Evolutionary conservation across 1,140 invertebrate species (phyloP), one percentile per base, ranked within the genome.

Genomic region (Proctacanthus coquilletti): DNA sequence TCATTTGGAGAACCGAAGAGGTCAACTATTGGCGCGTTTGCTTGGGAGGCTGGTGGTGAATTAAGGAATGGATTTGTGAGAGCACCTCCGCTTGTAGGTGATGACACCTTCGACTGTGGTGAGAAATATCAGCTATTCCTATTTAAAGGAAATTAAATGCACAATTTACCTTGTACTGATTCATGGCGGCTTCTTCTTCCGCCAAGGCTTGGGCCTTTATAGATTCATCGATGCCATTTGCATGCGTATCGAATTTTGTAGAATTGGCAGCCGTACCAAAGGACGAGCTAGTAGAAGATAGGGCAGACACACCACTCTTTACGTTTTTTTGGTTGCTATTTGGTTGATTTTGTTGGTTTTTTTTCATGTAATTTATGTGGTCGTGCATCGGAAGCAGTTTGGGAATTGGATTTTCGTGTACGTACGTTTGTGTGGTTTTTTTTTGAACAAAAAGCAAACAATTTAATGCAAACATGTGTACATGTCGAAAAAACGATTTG

Each of bases 131-230:
- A n/a, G n/a, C n/a, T n/a, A n/a, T n/a, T 13, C 18, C 11, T 21
- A 21, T 31, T n/a, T 19, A 14, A 27, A 23, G 39, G 18, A 21
- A 36, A 36, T 19, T 13, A 34, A 17, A 32, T 17, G 2, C 2
- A 23, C 27, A 34, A 49, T 51, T 58, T 66, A 92, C 89, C 76
- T 93, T 95, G 52, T 93, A 86, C 57, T 93, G 85, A 64, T 88
- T 92, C 69, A 96, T 80, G 21, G 82, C 83, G 19, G 86, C 85
- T 61, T 93, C 88, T 64, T 96, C 92, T 60, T 97, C 92, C 32
- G 91, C 91, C 19, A 96, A 64, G 21, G 80, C 85, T 58, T 86
- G 79, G 49, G 84, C 78, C 51, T 83, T 80, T 3, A 91, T 63
- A 39, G 74, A 76, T 48, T 94, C 89, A 48, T 91, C 85, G 42